Conservation (phyloP, 2,797 vertebrate species). For the Austrolebias charrua region DNA sequence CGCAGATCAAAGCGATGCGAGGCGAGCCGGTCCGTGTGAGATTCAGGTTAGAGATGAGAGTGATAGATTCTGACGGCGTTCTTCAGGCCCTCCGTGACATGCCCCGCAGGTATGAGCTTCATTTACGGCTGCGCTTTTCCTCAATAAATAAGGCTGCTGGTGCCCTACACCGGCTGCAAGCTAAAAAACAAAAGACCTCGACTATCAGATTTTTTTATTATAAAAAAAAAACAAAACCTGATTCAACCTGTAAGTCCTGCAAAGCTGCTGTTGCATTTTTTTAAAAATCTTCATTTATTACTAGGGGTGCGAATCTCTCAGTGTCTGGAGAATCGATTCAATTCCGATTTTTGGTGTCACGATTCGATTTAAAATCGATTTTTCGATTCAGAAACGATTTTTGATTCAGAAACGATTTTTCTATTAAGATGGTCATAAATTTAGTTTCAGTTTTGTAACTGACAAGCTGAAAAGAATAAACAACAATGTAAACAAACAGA, state of each 20-base stretch:
- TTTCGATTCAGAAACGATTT: too few species aligned
- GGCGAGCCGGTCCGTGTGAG: slow-evolving; percentile 33
- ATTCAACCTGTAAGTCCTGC: neutral
- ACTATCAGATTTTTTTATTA: neutral
- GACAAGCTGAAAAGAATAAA: too few species aligned
- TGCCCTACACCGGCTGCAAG: slow-evolving; percentile 8
- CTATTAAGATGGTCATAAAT: too few species aligned
- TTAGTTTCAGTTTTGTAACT: too few species aligned
- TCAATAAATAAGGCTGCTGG: slow-evolving; percentile 3
- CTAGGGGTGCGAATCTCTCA: too few species aligned
- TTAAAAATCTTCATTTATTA: neutral
- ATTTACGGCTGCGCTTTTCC: slow-evolving; percentile 29
- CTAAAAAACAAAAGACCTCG: neutral
- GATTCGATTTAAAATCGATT: too few species aligned
- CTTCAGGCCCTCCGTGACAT: slow-evolving; percentile 28
- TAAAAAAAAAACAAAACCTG: neutral
- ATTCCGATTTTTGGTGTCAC: too few species aligned
- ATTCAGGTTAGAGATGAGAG: slow-evolving; percentile 43
- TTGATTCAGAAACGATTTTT: too few species aligned
- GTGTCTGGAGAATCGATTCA: too few species aligned
- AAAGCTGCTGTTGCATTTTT: slow-evolving; percentile 3
- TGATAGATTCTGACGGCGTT: slow-evolving; percentile 42
- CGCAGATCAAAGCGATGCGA: slow-evolving; percentile 64
- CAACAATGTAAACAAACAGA: too few species aligned
- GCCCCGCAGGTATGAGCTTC: slow-evolving; percentile 35